These are phyloP conservation scores for Tapera naevia DNA, from an alignment of 2,797 vertebrate genomes.

Conservation along the genomic window DNA sequence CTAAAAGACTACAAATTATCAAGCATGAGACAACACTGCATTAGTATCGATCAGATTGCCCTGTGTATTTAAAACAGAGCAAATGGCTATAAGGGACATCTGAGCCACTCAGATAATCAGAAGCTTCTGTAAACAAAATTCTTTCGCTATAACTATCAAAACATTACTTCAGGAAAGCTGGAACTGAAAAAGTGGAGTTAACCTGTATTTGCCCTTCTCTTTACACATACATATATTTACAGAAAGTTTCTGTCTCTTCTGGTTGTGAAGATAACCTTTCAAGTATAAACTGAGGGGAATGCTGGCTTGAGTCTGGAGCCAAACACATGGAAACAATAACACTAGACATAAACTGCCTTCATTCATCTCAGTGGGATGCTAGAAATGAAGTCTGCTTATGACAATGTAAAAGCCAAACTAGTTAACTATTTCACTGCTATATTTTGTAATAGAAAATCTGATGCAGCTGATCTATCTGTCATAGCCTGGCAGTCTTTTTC, in stretches of 20 bases:
- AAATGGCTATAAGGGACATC: neutral
- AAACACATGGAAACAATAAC: constrained; percentile 73
- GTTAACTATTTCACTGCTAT: constrained; percentile 62
- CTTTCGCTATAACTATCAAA: constrained; percentile 30
- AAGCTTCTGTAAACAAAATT: constrained; percentile 54
- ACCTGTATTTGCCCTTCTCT: constrained; percentile 49
- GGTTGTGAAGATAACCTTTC: constrained; percentile 76
- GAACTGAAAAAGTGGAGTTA: constrained; percentile 27
- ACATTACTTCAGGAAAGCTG: constrained; percentile 49
- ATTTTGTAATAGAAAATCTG: neutral
- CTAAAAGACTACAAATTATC: neutral
- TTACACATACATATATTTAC: constrained; percentile 48
- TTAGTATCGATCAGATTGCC: neutral
- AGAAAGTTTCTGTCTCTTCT: constrained; percentile 65
- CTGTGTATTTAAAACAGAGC: neutral
- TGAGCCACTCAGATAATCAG: constrained; percentile 25
- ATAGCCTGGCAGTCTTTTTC: neutral
- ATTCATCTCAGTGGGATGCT: constrained; percentile 69
- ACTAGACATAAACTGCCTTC: constrained; percentile 68
- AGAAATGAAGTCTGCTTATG: constrained; percentile 62
- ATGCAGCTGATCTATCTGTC: neutral
- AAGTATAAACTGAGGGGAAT: constrained; percentile 73
- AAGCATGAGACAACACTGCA: neutral
- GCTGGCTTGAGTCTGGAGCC: constrained; percentile 63
- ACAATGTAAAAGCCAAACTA: constrained; percentile 49